These are phyloP conservation scores for Rhea pennata DNA, from an alignment of 2,113 vertebrate species.

Conservation along the genomic window DNA sequence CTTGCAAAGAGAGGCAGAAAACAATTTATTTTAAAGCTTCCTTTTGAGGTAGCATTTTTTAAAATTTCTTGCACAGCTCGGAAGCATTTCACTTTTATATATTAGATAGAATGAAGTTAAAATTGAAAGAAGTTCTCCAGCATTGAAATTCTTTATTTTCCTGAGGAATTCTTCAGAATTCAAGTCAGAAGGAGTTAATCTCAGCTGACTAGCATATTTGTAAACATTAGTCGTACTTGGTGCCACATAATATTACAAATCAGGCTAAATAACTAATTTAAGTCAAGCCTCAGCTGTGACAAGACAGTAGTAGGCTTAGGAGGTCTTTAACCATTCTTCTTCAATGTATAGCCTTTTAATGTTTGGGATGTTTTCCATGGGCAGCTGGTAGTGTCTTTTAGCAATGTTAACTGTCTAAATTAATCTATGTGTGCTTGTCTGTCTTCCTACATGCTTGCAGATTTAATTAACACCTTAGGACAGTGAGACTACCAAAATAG, in stretches of 20 bases:
- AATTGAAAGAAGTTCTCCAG: not conserved
- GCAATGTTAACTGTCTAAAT: slow-evolving; percentile 15
- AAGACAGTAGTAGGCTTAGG: not conserved
- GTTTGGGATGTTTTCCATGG: slow-evolving; percentile 1
- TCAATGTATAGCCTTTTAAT: not conserved
- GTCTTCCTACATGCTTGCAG: slow-evolving; percentile 31
- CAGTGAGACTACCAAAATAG: slow-evolving; percentile 34
- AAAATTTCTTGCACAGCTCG: not conserved
- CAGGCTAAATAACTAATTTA: not conserved
- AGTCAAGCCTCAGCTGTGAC: not conserved
- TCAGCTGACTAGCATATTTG: not conserved
- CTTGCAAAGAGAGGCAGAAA: not conserved
- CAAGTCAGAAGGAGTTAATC: not conserved
- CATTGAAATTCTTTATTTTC: not conserved
- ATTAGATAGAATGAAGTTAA: not conserved
- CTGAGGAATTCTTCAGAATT: not conserved
- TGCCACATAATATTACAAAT: not conserved
- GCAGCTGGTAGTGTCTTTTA: not conserved
- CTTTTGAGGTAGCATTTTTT: not conserved
- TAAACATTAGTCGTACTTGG: not conserved
- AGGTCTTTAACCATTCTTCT: not conserved
- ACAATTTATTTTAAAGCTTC: not conserved
- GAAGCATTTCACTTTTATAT: not conserved
- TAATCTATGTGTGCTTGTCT: not conserved
- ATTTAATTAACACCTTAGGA: slow-evolving; percentile 60